phyloP scores from a whole-genome alignment of 2,888 invertebrate species.

The Cheilosia vernalis region DNA sequence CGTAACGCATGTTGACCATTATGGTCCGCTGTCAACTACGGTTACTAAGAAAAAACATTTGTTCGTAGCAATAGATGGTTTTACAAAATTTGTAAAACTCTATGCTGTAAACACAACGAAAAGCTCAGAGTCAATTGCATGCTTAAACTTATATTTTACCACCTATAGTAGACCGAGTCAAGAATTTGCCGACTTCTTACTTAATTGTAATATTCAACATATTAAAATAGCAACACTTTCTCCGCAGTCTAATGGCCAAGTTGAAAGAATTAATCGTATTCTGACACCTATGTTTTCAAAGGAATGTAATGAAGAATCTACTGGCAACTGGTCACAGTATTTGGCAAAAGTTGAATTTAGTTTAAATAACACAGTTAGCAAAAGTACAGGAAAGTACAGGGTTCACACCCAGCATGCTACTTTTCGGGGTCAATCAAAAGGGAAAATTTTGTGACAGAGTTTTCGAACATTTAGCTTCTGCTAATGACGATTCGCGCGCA shows the following conservation, averaged over 20 bases:
- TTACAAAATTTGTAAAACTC: too few species aligned
- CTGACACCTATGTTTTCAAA: slow-evolving; percentile 49
- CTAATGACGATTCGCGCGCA: too few species aligned
- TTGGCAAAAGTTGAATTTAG: slow-evolving; percentile 75
- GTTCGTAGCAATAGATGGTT: too few species aligned
- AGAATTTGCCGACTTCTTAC: slow-evolving; percentile 78
- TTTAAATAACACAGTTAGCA: slow-evolving; percentile 76
- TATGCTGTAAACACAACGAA: too few species aligned
- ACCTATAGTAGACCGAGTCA: slow-evolving; percentile 15
- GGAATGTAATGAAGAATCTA: slow-evolving; percentile 6
- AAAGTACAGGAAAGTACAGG: slow-evolving; percentile 57
- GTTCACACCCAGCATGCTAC: slow-evolving; percentile 6
- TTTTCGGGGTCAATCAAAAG: slow-evolving; percentile 15
- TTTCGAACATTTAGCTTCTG: too few species aligned
- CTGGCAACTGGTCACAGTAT: slow-evolving; percentile 23
- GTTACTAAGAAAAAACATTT: too few species aligned
- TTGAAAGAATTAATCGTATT: slow-evolving; percentile 29
- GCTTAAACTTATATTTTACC: too few species aligned
- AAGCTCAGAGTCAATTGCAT: too few species aligned
- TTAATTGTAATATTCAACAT: slow-evolving; percentile 38
- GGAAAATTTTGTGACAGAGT: too few species aligned
- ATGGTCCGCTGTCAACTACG: too few species aligned
- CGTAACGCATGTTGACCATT: too few species aligned
- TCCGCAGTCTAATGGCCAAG: slow-evolving; percentile 40
- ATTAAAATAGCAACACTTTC: slow-evolving; percentile 39